Conservation (phyloP, 2,797 vertebrate genomes). For the Cossypha polioptera region DNA sequence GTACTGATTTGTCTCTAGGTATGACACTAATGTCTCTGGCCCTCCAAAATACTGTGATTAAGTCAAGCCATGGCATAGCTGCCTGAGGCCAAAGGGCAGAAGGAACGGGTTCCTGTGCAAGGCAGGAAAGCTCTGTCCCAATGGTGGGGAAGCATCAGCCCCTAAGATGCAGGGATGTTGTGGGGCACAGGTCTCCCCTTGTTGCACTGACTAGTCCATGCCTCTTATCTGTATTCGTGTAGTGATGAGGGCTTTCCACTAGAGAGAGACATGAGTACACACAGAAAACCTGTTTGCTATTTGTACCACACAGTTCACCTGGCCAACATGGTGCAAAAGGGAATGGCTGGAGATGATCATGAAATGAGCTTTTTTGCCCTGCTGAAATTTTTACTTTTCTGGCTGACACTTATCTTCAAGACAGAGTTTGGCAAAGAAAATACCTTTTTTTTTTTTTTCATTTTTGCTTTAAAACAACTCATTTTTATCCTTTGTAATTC, state of each 20-base stretch:
- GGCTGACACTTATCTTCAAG: not conserved
- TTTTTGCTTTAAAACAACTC: not conserved
- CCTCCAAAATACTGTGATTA: not conserved
- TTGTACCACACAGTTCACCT: not conserved
- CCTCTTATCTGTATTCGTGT: not conserved
- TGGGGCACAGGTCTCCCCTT: not conserved
- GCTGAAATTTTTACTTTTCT: not conserved
- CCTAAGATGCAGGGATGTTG: fast-evolving
- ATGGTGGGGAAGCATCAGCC: not conserved
- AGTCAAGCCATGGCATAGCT: not conserved
- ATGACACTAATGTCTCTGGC: not conserved
- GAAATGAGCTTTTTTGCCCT: not conserved
- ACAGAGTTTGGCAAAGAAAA: not conserved
- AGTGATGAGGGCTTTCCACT: slow-evolving; percentile 63
- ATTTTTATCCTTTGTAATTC: not conserved
- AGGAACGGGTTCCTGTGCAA: not conserved
- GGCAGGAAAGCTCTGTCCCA: not conserved
- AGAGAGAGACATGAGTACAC: slow-evolving; percentile 66
- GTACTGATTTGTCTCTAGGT: not conserved
- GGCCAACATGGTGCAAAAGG: slow-evolving; percentile 42
- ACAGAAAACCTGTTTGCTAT: slow-evolving; percentile 49
- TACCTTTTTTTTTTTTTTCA: fast-evolving
- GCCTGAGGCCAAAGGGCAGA: not conserved
- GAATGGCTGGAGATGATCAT: not conserved
- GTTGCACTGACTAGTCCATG: not conserved